Evolutionary conservation across 1,140 invertebrate genomes (phyloP).

Genomic region (Frieseomelitta varia): DNA sequence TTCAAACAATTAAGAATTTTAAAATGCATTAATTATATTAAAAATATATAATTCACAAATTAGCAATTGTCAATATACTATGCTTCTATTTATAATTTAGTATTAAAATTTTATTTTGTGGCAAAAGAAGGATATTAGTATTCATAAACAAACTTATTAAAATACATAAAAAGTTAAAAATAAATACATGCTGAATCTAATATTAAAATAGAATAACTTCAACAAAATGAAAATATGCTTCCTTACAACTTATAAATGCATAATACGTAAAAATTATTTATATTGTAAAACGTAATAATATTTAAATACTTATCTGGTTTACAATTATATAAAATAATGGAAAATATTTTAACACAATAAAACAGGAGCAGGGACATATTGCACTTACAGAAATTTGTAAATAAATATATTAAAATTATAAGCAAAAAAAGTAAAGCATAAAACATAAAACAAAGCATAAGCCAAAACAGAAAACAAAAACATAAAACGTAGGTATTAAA

Average conservation of each 20-base stretch:
- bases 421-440: neutral
- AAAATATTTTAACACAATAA: neutral
- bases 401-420: neutral
- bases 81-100: neutral
- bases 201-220: neutral
- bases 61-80: slow-evolving; percentile 11
- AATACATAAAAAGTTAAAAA: neutral
- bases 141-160: slow-evolving; percentile 1
- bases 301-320: too few species aligned
- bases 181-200: neutral
- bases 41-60: neutral
- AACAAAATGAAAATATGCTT: too few species aligned
- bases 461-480: neutral
- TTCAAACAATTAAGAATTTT: neutral
- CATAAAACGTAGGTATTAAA: slow-evolving; percentile 2
- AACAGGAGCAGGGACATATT: slow-evolving; percentile 3
- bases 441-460: slow-evolving; percentile 24
- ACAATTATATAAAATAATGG: too few species aligned
- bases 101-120: slow-evolving; percentile 37
- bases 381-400: slow-evolving; percentile 2
- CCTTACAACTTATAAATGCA: too few species aligned
- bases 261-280: too few species aligned
- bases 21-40: neutral
- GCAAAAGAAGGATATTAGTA: slow-evolving; percentile 60
- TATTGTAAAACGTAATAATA: too few species aligned